Evolutionary conservation across 2,888 invertebrate genomes (phyloP), one percentile per base, ranked within the genome.

Genomic region (Drymonia ruficornis): DNA sequence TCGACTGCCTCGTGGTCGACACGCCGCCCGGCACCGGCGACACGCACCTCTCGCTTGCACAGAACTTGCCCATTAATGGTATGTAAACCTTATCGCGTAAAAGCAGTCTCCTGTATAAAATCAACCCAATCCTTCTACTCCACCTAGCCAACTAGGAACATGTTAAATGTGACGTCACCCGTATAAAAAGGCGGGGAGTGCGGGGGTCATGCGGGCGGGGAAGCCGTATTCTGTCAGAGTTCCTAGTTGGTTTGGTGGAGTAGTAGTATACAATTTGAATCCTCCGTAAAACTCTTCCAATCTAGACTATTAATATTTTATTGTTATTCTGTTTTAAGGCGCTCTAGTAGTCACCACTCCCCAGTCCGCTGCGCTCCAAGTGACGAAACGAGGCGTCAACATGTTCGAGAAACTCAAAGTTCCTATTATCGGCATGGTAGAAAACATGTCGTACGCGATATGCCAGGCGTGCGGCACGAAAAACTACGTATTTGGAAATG

Each of bases 11-110:
- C 54, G 93, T 99, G 15, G 94, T 99, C 0, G 99, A 99, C 87
- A 98, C 99, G 70, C 99, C 99, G 2, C 99, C 99, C 0, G 99
- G 99, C 34, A 99, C 99, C 0, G 99, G 99, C 0, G 99, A 99
- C 86, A 97, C 98, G 0, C 98, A 98, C 81, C 92, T 99, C 1
- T 98, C 98, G 0, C 93, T 99, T 1, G 94, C 97, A 43, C 99
- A 99, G 86, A 98, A 97, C 86, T 90, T 98, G 48, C 97, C 97
- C 1, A 94, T 99, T 46, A 93, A 96, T 76, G 98, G 97, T 94
- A 55, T 55, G 68, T 56, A 3, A 23, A 8, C 49, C 52, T 47
- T 44, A 51, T 13, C 23, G 7, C 7, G 7, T n/a, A n/a, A n/a
- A n/a, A n/a, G n/a, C n/a, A n/a, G n/a, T n/a, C n/a, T n/a, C n/a